Evolutionary conservation across 1,140 invertebrate species (phyloP), one percentile per base, ranked within the genome.

Genomic region (Pogonomyrmex californicus): DNA sequence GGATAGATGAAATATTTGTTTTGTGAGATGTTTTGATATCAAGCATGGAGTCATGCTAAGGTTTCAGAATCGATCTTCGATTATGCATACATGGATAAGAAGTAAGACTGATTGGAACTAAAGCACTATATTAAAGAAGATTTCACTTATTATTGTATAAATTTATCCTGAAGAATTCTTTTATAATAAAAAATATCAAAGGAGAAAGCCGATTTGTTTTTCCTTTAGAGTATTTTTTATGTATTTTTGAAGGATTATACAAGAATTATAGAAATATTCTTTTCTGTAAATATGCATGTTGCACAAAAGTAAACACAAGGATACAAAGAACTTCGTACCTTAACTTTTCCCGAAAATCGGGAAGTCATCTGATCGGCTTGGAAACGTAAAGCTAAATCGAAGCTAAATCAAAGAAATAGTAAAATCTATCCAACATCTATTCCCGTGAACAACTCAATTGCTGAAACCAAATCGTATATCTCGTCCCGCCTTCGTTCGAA

Each of bases 361-460:
- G 17, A 47, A 58, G 87, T 85, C 62, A 78, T 49, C 66, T 58
- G 49, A 71, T 87, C 83, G 77, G 65, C 30, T 63, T 71, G 71
- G 47, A 73, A 86, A 65, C 58, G 68, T 58, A 68, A 49, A 60
- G 38, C 56, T 56, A 41, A 56, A 51, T 33, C 38, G 14, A 60
- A 44, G 23, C 58, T 23, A 56, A 41, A 51, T 17, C 38, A 14
- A 63, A 47, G n/a, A 14, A 47, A 78, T 65, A 65, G 44, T 12
- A 14, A 81, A 70, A 38, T 56, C 12, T 63, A 54, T 68, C 60
- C 54, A 85, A 79, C 73, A 87, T 91, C 89, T 82, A 86, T 78
- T 66, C 75, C 62, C 73, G 68, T 83, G 82, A 87, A 91, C 91
- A 89, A 90, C 87, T 92, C 89, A 91, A 92, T 92, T 89, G 88